Conservation (phyloP, 2,888 invertebrate species). For the Limnephilus marmoratus region DNA sequence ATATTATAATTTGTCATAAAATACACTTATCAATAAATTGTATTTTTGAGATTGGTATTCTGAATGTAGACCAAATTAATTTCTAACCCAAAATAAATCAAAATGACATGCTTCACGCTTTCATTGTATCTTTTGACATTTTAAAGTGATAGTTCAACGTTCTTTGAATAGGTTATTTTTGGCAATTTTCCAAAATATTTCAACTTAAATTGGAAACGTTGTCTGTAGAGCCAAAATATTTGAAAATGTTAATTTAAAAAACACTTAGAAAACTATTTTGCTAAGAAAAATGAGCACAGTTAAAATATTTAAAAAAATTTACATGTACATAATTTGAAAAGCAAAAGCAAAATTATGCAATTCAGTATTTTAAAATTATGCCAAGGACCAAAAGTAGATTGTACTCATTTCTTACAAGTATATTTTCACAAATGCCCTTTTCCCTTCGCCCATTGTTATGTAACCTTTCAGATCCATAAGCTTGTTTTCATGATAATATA, state of each 20-base stretch:
- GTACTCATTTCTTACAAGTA: background rate
- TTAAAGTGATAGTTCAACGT: background rate
- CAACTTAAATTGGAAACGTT: background rate
- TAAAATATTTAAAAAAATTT: background rate
- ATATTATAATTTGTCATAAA: background rate
- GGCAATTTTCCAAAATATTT: background rate
- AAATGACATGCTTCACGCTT: background rate
- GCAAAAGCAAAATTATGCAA: too few relatives aligned
- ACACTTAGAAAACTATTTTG: background rate
- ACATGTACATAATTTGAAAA: too few relatives aligned
- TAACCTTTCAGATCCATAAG: background rate
- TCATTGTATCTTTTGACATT: background rate
- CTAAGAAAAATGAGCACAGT: background rate
- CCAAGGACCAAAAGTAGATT: background rate
- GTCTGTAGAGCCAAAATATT: background rate
- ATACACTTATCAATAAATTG: background rate
- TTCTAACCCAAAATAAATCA: background rate
- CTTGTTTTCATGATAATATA: too few relatives aligned
- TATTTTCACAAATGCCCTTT: background rate
- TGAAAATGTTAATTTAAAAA: background rate
- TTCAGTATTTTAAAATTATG: too few relatives aligned
- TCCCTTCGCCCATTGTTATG: too few relatives aligned
- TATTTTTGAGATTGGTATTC: background rate
- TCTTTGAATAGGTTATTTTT: background rate
- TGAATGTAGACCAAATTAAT: background rate